These are phyloP conservation scores for Perodicticus potto DNA, from an alignment of 2,797 vertebrate species.

Conservation along the genomic window DNA sequence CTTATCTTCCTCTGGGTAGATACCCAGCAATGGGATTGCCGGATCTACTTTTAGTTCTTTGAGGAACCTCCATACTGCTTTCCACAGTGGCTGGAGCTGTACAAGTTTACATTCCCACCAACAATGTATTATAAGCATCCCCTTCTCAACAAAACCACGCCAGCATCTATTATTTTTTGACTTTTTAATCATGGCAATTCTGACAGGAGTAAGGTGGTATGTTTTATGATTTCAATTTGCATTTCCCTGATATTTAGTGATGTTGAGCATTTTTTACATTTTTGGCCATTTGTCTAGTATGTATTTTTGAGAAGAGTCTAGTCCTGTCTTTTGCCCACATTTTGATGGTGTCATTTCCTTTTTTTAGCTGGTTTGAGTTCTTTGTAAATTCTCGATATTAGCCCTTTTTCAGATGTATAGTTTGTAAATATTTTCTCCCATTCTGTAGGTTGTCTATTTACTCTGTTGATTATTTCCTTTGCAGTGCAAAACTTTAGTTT, in stretches of 20 bases:
- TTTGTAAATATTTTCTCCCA: background rate
- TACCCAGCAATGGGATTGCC: background rate
- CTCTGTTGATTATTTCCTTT: background rate
- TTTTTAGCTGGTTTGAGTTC: background rate
- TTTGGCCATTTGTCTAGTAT: background rate
- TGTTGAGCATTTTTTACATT: background rate
- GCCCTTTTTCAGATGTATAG: background rate
- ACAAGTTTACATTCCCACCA: background rate
- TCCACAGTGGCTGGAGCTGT: background rate
- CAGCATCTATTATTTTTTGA: background rate
- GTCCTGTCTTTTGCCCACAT: background rate
- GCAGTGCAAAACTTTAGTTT: background rate
- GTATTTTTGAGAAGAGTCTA: background rate
- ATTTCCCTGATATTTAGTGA: background rate
- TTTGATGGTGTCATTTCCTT: background rate
- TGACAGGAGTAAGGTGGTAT: background rate
- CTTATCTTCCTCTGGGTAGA: background rate
- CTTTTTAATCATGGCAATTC: background rate
- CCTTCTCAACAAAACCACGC: background rate
- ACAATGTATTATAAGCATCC: background rate
- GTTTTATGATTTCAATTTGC: background rate
- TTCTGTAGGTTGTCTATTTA: background rate
- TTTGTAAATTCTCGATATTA: background rate
- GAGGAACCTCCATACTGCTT: background rate
- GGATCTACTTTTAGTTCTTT: background rate